phyloP scores from a whole-genome alignment of 1,140 invertebrate species.

The Proales similis region DNA sequence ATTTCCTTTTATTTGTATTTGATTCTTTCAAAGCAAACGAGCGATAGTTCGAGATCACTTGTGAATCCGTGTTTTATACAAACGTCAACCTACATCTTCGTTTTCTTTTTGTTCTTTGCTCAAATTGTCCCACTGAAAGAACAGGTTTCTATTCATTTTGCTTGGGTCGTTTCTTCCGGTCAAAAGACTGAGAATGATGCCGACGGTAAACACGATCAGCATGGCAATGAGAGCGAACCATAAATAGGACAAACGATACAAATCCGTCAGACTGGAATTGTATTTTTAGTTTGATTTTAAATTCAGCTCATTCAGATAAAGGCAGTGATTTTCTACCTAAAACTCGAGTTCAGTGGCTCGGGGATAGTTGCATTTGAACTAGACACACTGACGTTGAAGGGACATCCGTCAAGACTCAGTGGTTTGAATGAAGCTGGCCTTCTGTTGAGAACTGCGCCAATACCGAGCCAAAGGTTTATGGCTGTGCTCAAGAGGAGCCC shows the following conservation, averaged over 20 bases:
- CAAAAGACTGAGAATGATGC: conserved; percentile 2
- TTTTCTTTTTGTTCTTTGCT: conserved; percentile 12
- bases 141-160: conserved; percentile 5
- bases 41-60: too few species aligned
- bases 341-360: background rate
- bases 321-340: too few species aligned
- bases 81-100: too few species aligned
- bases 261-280: background rate
- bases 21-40: too few species aligned
- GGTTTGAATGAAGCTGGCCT: background rate
- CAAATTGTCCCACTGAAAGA: conserved; percentile 5
- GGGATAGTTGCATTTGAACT: background rate
- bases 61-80: too few species aligned
- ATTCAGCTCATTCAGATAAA: background rate
- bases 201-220: background rate
- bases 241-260: conserved; percentile 33
- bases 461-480: conserved; percentile 33
- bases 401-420: conserved; percentile 1
- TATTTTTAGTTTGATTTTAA: background rate
- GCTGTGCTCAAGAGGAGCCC: conserved; percentile 9
- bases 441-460: conserved; percentile 14
- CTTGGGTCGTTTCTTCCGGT: background rate
- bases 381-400: background rate
- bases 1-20: too few species aligned
- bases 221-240: conserved; percentile 18